Percentiles rank a stretch among this genome's conserved stretches.
Conservation (phyloP, 1,140 invertebrate species). For the Propsilocerus akamusi region DNA sequence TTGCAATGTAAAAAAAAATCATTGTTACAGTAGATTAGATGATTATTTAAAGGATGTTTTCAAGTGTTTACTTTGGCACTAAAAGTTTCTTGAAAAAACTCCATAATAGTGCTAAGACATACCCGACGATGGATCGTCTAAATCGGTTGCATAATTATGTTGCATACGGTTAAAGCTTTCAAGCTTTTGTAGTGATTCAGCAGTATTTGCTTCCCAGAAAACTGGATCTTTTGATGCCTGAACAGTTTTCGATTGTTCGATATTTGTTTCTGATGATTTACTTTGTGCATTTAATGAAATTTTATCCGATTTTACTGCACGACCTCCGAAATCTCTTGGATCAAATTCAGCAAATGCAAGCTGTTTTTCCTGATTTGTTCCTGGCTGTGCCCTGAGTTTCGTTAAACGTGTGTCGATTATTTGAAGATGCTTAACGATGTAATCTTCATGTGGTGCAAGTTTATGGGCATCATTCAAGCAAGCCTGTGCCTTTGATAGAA, state of each 20-base stretch:
- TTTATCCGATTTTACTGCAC: background rate
- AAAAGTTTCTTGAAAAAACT: background rate
- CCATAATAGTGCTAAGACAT: conserved; percentile 1
- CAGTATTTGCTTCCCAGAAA: background rate
- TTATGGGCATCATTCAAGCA: conserved; percentile 63
- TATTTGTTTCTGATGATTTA: background rate
- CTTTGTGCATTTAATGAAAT: background rate
- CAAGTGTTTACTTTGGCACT: background rate
- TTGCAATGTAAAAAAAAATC: no score
- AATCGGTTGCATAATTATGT: background rate
- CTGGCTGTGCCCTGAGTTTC: conserved; percentile 22
- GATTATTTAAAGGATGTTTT: no score
- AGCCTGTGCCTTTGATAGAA: conserved; percentile 59
- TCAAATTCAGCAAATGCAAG: conserved; percentile 20
- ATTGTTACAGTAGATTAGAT: no score
- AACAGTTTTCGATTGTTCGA: background rate
- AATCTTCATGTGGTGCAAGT: conserved; percentile 73
- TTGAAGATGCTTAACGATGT: conserved; percentile 67
- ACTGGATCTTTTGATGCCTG: background rate
- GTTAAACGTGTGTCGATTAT: conserved; percentile 19
- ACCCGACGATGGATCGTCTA: background rate
- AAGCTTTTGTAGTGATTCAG: background rate
- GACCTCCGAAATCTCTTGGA: conserved; percentile 15
- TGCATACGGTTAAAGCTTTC: background rate
- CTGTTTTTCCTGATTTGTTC: conserved; percentile 17